Base-by-base conservation (phyloP, 2,888 invertebrate species). In the Pandemis heparana region DNA sequence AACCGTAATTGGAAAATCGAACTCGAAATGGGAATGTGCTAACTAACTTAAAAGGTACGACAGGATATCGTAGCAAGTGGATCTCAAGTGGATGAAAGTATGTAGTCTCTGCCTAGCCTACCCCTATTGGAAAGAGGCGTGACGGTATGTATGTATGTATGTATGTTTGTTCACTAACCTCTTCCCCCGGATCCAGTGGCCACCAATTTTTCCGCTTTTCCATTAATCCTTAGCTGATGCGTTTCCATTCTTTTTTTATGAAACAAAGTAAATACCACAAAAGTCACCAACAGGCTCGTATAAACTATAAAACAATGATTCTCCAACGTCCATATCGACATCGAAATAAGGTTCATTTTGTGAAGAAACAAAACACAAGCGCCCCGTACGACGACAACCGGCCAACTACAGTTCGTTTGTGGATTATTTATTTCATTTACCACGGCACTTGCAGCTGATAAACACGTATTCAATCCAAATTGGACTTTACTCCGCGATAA, bases 261-360 rank as follows among this genome's bases (percentile, higher is more conserved):
- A 65, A 90, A 88, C 75, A 91, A 81, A 1, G 92, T 92, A 71
- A 94, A 93, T 9, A 81, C 85, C 23, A 92, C 79, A 74, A 94
- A 94, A 80, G 87, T 86, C 72, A 89, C 85, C 53, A 92, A 85
- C 66, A 94, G 78, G 1, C 85, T 85, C 6, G 89, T 88, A 71
- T 94, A 94, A 59, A 94, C 91, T 41, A 87, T 83, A 78, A 89
- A 92, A 88, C 92, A 94, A 80, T 94, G 90, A 56, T 90, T 89
- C 79, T 94, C 94, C 77, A 94, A 81, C 9, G 89, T 88, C 90
- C 90, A 93, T 74, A 94, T 87, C 1, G 86, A 85, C 6, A 89
- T 73, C 43, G 94, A 93, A 70, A 94, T 88, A 41, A 90, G 74
- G 78, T 94, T 94, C 94, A 94, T 94, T 78, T 77, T 89, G 12